Percentiles rank a stretch among this genome's conserved stretches.
Conservation (phyloP, 2,797 vertebrate species). For the Schizothorax lantsangensis region DNA sequence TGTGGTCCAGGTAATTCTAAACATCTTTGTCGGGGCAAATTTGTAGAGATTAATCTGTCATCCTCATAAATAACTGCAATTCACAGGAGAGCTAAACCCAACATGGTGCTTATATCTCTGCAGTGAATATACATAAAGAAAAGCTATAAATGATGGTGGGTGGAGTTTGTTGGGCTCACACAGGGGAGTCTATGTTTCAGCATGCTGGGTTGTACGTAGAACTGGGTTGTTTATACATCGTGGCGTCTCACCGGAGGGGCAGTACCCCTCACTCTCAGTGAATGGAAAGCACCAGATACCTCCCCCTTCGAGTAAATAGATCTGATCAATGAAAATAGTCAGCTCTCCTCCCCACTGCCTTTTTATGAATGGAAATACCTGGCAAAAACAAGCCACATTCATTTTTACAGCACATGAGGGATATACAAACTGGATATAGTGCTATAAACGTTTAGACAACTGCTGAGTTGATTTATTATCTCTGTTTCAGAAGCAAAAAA, state of each 20-base stretch:
- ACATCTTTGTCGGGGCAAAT: neutral
- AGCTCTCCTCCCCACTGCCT: slow-evolving; percentile 37
- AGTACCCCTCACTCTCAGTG: slow-evolving; percentile 42
- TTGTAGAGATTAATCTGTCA: slow-evolving; percentile 14
- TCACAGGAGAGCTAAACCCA: slow-evolving; percentile 19
- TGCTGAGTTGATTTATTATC: neutral
- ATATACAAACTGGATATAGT: neutral
- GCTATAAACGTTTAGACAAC: too few relatives aligned
- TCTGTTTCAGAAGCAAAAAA: neutral
- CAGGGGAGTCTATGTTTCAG: slow-evolving; percentile 47
- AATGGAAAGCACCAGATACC: slow-evolving; percentile 54
- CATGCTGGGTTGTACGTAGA: slow-evolving; percentile 43
- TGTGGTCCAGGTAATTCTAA: slow-evolving; percentile 19
- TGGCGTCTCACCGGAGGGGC: slow-evolving; percentile 54
- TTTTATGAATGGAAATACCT: slow-evolving; percentile 67
- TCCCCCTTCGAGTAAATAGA: slow-evolving; percentile 63
- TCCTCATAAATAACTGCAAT: slow-evolving; percentile 15
- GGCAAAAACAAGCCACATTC: slow-evolving; percentile 55
- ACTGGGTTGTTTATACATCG: slow-evolving; percentile 59
- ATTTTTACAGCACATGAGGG: slow-evolving; percentile 48
- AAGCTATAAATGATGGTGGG: slow-evolving; percentile 45
- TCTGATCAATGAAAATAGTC: slow-evolving; percentile 66
- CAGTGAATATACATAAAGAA: slow-evolving; percentile 45
- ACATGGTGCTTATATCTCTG: slow-evolving; percentile 33
- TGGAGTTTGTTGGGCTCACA: slow-evolving; percentile 35